Evolutionary conservation across 2,888 invertebrate genomes (phyloP).

Genomic region (Dascillus cervinus): DNA sequence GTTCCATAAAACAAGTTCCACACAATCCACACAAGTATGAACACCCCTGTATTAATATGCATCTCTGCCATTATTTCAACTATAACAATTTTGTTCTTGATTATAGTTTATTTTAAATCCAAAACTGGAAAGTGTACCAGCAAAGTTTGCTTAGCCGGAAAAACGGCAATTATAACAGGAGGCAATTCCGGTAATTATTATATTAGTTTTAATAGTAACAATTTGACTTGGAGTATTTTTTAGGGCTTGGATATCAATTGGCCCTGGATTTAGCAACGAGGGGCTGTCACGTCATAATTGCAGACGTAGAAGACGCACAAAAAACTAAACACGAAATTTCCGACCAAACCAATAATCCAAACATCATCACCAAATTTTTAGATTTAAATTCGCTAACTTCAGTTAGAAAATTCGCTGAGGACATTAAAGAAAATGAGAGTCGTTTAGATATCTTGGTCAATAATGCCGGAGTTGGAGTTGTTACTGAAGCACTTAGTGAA

Average conservation of each 20-base stretch:
- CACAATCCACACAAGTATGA: no score
- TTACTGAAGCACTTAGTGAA: constrained; percentile 42
- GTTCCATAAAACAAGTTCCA: no score
- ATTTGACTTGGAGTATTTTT: no score
- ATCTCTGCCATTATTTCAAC: no score
- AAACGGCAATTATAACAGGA: constrained; percentile 82
- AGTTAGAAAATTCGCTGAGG: constrained; percentile 51
- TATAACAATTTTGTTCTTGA: no score
- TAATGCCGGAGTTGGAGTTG: constrained; percentile 47
- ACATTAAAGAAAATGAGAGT: constrained; percentile 45
- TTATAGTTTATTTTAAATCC: no score
- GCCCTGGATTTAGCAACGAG: constrained; percentile 41
- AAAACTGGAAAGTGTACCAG: no score
- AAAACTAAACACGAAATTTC: constrained; percentile 43
- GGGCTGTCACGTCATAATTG: constrained; percentile 48
- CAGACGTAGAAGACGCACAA: constrained; percentile 71
- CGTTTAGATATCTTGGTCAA: constrained; percentile 54
- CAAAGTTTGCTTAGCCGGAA: no score
- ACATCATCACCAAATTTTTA: constrained; percentile 37
- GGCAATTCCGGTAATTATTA: constrained; percentile 61
- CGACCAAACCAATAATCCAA: constrained; percentile 26
- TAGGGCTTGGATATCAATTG: constrained; percentile 41
- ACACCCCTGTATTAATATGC: no score
- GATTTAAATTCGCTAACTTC: constrained; percentile 48
- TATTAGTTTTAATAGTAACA: no score